Conservation (phyloP, 1,140 invertebrate genomes). For the Mya arenaria region DNA sequence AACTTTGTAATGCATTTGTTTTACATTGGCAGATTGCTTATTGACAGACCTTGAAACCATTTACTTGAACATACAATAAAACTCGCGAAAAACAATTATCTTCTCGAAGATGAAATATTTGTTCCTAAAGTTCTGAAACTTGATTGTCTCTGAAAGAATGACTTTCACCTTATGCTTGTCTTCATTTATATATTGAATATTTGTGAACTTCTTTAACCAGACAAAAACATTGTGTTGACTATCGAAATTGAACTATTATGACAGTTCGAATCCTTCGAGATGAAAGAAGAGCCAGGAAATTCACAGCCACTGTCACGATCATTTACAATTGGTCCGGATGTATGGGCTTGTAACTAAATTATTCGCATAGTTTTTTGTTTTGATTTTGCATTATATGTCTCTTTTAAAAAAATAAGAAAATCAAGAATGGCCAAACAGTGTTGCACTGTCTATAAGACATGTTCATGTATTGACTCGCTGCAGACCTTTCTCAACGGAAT, state of each 20-base stretch:
- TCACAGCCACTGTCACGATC: constrained; percentile 18
- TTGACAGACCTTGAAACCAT: neutral
- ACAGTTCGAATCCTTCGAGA: neutral
- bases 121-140: constrained; percentile 34
- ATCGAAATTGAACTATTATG: constrained; percentile 21
- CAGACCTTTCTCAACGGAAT: no score
- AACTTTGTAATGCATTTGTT: no score
- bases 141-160: neutral
- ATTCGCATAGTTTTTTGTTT: no score
- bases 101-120: constrained; percentile 43
- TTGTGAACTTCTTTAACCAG: constrained; percentile 1
- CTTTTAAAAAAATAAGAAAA: no score
- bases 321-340: constrained; percentile 2
- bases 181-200: constrained; percentile 9
- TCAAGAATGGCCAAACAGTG: no score
- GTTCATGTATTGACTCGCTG: no score
- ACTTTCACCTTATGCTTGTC: constrained; percentile 18
- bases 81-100: constrained; percentile 7
- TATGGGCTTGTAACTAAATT: constrained; percentile 4
- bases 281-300: constrained; percentile 33
- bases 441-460: no score
- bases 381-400: no score
- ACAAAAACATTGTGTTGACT: constrained; percentile 20
- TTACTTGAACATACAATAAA: constrained; percentile 36
- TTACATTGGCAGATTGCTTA: no score